These are phyloP conservation scores for Iguana delicatissima DNA, from an alignment of 2,797 vertebrate genomes.

Conservation along the genomic window DNA sequence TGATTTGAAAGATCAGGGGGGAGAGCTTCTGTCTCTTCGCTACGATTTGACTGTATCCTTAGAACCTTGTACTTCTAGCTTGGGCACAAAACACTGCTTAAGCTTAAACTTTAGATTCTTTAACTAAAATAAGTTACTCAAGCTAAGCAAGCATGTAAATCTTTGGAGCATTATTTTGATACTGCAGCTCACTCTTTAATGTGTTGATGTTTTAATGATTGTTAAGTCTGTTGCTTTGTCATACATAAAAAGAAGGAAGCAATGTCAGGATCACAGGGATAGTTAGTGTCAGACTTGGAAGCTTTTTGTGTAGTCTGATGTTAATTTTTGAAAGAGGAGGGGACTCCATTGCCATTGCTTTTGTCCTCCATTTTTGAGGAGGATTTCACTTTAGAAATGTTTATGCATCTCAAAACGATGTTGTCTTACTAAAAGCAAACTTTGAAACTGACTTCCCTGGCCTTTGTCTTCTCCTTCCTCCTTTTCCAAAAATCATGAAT, in stretches of 20 bases:
- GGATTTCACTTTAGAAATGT: not conserved
- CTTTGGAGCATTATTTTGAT: conserved; percentile 6
- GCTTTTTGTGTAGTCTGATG: not conserved
- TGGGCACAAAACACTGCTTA: not conserved
- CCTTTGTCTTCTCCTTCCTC: not conserved
- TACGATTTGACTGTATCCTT: conserved; percentile 98
- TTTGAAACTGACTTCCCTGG: not conserved
- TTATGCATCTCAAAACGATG: not conserved
- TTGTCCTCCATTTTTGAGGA: not conserved
- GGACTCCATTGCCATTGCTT: not conserved
- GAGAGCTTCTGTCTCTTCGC: conserved; percentile 94
- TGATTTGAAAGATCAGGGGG: conserved; percentile 96
- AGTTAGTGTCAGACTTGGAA: not conserved
- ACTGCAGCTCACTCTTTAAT: not conserved
- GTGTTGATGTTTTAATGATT: not conserved
- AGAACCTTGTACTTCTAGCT: not conserved
- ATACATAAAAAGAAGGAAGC: not conserved
- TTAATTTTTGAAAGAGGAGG: not conserved
- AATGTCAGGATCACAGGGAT: not conserved
- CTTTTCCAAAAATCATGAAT: not conserved
- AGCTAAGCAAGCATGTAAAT: not conserved
- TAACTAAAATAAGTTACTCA: not conserved
- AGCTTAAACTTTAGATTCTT: not conserved
- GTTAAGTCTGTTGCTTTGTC: not conserved
- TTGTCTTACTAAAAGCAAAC: no score